Percentiles rank a stretch among this genome's conserved stretches.
phyloP scores from a whole-genome alignment of 92 coral and sea anemone species.

The Meandrina meandrites region DNA sequence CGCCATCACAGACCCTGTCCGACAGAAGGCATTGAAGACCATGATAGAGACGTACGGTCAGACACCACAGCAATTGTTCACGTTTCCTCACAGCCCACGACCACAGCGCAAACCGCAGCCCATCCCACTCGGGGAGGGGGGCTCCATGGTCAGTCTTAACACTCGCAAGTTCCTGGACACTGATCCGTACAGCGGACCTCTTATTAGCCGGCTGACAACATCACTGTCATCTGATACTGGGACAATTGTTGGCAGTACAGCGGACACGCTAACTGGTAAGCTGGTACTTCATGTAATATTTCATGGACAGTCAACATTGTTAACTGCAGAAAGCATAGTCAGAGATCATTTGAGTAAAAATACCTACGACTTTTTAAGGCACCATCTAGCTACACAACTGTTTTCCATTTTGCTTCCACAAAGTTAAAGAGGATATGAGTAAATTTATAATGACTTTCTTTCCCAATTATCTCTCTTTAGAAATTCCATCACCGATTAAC shows the following conservation, averaged over 20 bases:
- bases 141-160: slow-evolving; percentile 35
- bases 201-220: slow-evolving; percentile 49
- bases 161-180: slow-evolving; percentile 46
- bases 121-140: slow-evolving; percentile 23
- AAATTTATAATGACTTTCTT: too few relatives aligned
- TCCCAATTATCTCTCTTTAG: slow-evolving; percentile 20
- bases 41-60: slow-evolving; percentile 99
- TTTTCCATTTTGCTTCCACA: too few relatives aligned
- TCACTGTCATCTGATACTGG: slow-evolving; percentile 66
- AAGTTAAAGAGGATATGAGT: too few relatives aligned
- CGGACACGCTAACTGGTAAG: slow-evolving; percentile 68
- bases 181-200: slow-evolving; percentile 49
- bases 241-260: slow-evolving; percentile 49
- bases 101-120: slow-evolving; percentile 49
- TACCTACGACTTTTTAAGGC: too few relatives aligned
- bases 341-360: too few relatives aligned
- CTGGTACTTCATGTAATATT: neutral
- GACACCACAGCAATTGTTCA: slow-evolving; percentile 85
- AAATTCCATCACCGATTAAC: slow-evolving; percentile 68
- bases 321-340: too few relatives aligned
- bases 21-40: slow-evolving; percentile 91
- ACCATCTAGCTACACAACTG: too few relatives aligned
- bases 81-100: slow-evolving; percentile 81
- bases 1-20: slow-evolving; percentile 84
- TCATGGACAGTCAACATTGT: neutral